Conservation (phyloP, 2,113 vertebrate species). For the Pterocles burchelli region DNA sequence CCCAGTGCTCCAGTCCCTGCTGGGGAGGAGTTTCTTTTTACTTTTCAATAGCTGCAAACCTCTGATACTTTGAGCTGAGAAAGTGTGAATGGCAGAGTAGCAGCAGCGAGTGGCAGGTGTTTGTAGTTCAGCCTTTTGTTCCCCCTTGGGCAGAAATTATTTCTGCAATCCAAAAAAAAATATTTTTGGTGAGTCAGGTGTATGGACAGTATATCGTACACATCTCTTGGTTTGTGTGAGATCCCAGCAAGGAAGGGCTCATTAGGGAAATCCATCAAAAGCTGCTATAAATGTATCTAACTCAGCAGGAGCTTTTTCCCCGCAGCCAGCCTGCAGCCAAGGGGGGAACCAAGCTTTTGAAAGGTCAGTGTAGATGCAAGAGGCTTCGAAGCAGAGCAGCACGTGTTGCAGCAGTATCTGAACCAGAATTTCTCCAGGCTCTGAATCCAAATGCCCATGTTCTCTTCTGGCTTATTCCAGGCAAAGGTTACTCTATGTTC, state of each 20-base stretch:
- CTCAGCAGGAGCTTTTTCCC: not conserved
- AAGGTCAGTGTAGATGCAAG: not conserved
- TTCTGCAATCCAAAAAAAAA: not conserved
- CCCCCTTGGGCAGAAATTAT: not conserved
- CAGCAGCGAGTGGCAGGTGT: not conserved
- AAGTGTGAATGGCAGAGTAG: not conserved
- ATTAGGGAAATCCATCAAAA: not conserved
- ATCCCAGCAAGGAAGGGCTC: not conserved
- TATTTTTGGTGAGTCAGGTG: not conserved
- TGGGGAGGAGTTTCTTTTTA: fast-evolving
- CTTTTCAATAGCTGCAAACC: not conserved
- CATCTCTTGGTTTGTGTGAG: not conserved
- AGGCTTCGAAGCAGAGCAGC: not conserved
- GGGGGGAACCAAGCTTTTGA: not conserved
- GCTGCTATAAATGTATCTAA: not conserved
- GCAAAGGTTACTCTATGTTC: not conserved
- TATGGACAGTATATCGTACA: not conserved
- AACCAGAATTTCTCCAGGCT: not conserved
- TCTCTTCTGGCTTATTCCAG: not conserved
- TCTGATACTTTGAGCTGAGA: not conserved
- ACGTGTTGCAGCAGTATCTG: not conserved
- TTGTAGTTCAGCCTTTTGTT: conserved; percentile 4
- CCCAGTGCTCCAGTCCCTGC: fast-evolving
- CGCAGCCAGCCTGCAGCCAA: not conserved
- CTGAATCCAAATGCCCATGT: not conserved